phyloP scores from a whole-genome alignment of 2,797 vertebrate genomes.

The Ctenopoma multispine region DNA sequence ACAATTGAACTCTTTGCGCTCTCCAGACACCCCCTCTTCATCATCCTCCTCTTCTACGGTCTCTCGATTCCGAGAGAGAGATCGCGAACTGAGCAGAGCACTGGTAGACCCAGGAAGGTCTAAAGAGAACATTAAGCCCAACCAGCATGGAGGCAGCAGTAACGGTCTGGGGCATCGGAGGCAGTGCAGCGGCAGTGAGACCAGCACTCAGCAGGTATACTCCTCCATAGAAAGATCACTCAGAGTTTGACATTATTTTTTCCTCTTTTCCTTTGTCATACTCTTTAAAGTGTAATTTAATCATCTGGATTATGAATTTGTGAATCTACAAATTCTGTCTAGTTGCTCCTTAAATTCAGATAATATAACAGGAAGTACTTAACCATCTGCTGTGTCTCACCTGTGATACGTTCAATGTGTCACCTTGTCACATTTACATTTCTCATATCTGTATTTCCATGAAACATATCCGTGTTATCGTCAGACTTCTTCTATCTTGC shows the following conservation, averaged over 20 bases:
- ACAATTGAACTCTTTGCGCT: conserved; percentile 44
- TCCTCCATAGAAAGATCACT: neutral
- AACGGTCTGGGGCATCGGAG: conserved; percentile 80
- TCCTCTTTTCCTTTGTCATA: conserved; percentile 5
- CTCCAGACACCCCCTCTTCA: conserved; percentile 52
- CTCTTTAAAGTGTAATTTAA: neutral
- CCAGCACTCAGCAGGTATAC: conserved; percentile 78
- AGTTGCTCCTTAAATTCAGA: neutral
- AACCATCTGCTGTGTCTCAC: neutral
- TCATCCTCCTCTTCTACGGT: conserved; percentile 50
- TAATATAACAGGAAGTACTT: neutral
- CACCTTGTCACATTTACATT: conserved; percentile 1
- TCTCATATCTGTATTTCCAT: neutral
- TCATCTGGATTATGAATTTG: neutral
- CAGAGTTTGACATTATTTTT: neutral
- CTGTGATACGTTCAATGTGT: neutral
- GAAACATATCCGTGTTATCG: neutral
- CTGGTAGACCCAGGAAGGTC: conserved; percentile 58
- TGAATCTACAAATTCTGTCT: neutral
- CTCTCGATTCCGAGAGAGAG: conserved; percentile 72
- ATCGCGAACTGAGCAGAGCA: conserved; percentile 62
- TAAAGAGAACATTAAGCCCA: conserved; percentile 82
- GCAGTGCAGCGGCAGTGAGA: conserved; percentile 75
- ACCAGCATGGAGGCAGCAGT: conserved; percentile 63
- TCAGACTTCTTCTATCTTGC: neutral